Conservation (phyloP, 2,113 vertebrate genomes). For the Megaleporinus macrocephalus region DNA sequence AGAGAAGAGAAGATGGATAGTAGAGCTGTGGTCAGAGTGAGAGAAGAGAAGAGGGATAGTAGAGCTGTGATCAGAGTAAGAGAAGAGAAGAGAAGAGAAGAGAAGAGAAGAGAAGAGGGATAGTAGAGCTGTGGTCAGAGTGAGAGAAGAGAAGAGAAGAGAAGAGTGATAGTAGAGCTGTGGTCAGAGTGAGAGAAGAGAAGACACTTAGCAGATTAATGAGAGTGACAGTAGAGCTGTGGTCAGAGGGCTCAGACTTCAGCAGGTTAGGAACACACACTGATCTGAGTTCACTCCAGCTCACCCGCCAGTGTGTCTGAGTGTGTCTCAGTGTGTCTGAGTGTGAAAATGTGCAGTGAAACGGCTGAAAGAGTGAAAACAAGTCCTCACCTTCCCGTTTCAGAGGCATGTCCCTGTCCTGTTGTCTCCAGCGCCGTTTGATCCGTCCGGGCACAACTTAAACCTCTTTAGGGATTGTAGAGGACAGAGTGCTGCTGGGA, state of each 20-base stretch:
- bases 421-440: constrained; percentile 1
- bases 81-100: no score
- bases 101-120: not conserved
- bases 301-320: not conserved
- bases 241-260: no score
- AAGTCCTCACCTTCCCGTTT: constrained; percentile 40
- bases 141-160: no score
- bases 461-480: constrained; percentile 54
- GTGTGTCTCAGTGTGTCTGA: not conserved
- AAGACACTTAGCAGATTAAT: no score
- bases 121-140: no score
- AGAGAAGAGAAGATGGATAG: not conserved
- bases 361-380: not conserved
- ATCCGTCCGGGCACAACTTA: constrained; percentile 36
- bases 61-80: no score
- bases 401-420: constrained; percentile 33
- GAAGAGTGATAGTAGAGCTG: no score
- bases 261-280: not conserved
- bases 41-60: not conserved
- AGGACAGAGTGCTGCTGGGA: constrained; percentile 8
- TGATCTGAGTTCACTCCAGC: no score
- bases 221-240: not conserved
- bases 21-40: no score
- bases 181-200: not conserved
- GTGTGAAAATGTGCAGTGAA: not conserved